phyloP scores from a whole-genome alignment of 1,140 invertebrate species.

The Harpegnathos saltator region DNA sequence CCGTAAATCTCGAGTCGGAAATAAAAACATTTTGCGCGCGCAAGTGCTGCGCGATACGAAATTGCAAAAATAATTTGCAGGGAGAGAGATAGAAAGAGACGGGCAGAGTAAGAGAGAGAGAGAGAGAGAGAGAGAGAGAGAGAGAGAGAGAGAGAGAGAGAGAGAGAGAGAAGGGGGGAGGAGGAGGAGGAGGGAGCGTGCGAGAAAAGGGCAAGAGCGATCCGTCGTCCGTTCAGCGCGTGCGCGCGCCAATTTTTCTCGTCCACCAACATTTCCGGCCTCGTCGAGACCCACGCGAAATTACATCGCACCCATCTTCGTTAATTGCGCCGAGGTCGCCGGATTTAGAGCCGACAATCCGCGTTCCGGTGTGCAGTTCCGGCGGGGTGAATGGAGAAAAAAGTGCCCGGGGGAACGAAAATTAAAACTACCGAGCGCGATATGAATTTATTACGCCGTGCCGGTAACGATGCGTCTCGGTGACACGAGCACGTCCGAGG shows the following conservation, averaged over 20 bases:
- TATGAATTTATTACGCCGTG: constrained; percentile 1
- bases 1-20: background rate
- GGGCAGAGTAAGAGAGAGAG: background rate
- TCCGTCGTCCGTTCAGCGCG: constrained; percentile 8
- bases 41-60: constrained; percentile 5
- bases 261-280: constrained; percentile 42
- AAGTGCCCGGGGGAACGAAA: background rate
- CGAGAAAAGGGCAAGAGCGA: constrained; percentile 30
- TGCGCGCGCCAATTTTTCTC: constrained; percentile 53
- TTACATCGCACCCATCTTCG: constrained; percentile 40
- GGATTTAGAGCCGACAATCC: constrained; percentile 40
- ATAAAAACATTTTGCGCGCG: background rate
- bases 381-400: background rate
- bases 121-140: background rate
- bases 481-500: too few species aligned
- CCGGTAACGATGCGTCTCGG: background rate
- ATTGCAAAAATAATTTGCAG: constrained; percentile 33
- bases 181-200: too few species aligned
- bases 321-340: constrained; percentile 43
- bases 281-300: constrained; percentile 49
- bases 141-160: too few species aligned
- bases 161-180: background rate
- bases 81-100: too few species aligned
- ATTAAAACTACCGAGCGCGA: background rate
- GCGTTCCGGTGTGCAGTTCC: constrained; percentile 23